Percentiles rank a stretch among this genome's conserved stretches.
phyloP scores from a whole-genome alignment of 2,888 invertebrate genomes.

The Zygogramma bicolorata region DNA sequence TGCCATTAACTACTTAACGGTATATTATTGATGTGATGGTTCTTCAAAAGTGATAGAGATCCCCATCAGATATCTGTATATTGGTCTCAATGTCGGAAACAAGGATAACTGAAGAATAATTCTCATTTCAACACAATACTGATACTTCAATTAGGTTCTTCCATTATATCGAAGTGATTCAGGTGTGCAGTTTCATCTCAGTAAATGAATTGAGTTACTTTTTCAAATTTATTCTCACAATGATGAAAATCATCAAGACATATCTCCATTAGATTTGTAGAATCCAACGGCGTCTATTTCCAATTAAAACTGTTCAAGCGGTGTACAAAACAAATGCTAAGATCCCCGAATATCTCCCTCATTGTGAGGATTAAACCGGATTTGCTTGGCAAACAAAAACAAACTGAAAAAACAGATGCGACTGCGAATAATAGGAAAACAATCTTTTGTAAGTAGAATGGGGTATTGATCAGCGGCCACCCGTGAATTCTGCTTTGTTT shows the following conservation, averaged over 20 bases:
- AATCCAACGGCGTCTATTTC: neutral
- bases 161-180: neutral
- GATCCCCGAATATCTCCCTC: neutral
- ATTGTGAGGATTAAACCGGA: neutral
- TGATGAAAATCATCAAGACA: neutral
- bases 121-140: too few species aligned
- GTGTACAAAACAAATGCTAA: neutral
- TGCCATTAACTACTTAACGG: too few species aligned
- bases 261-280: neutral
- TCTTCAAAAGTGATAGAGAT: neutral
- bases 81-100: too few species aligned
- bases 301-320: slow-evolving; percentile 8
- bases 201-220: neutral
- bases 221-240: neutral
- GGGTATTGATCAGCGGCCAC: slow-evolving; percentile 9
- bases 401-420: slow-evolving; percentile 21
- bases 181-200: neutral
- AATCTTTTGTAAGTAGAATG: slow-evolving; percentile 4
- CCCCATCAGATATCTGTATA: too few species aligned
- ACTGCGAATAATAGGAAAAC: slow-evolving; percentile 18
- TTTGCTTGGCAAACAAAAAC: slow-evolving; percentile 5
- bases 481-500: slow-evolving; percentile 19
- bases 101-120: too few species aligned
- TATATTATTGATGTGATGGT: too few species aligned
- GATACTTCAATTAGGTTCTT: neutral